These are phyloP conservation scores for Fukomys damarensis DNA, from an alignment of 2,113 vertebrate species.

Conservation along the genomic window DNA sequence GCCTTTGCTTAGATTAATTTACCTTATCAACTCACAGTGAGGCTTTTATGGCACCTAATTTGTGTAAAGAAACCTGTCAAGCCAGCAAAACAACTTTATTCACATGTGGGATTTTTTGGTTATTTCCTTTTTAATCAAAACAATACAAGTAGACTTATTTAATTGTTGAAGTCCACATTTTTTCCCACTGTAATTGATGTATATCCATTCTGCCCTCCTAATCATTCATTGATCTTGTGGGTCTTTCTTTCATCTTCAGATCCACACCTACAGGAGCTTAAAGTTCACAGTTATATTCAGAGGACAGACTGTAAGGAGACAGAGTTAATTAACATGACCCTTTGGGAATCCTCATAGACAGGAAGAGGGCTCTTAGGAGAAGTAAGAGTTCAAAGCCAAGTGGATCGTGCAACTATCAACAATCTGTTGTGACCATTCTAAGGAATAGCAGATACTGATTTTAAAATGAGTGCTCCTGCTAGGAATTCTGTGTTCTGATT, in stretches of 20 bases:
- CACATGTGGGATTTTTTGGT: neutral
- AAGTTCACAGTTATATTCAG: neutral
- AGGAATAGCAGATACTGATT: conserved; percentile 4
- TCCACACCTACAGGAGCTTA: neutral
- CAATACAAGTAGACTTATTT: neutral
- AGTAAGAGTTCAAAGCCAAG: neutral
- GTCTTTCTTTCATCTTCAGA: neutral
- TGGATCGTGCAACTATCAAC: neutral
- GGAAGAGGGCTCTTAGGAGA: neutral
- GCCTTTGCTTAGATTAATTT: conserved; percentile 43
- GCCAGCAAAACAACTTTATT: neutral
- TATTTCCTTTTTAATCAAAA: conserved; percentile 41
- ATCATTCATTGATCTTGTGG: neutral
- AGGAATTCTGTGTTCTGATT: neutral
- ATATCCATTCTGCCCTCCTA: neutral
- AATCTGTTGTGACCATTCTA: neutral
- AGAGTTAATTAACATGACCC: neutral
- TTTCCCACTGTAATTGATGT: neutral
- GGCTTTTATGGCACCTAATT: neutral
- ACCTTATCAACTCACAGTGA: neutral
- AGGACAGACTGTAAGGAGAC: neutral
- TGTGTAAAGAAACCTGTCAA: conserved; percentile 18
- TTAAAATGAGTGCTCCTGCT: neutral
- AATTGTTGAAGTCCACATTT: neutral
- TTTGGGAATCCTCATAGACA: neutral